Percentiles rank a stretch among this genome's conserved stretches.
These are phyloP conservation scores for Rhinoptilus africanus DNA, from an alignment of 2,113 vertebrate genomes.

Conservation along the genomic window DNA sequence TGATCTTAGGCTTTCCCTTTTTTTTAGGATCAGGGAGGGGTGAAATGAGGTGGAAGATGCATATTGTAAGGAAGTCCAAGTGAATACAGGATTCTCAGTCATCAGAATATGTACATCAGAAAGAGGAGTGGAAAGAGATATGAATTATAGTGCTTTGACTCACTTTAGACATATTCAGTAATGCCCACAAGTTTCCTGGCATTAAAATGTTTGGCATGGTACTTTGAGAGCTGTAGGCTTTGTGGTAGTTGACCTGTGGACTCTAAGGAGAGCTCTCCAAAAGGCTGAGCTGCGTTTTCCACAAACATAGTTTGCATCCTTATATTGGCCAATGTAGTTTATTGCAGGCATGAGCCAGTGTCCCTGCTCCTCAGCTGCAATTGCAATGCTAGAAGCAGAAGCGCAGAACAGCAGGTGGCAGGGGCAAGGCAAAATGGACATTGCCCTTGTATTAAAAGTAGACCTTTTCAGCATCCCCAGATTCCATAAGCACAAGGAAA, in stretches of 20 bases:
- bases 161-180: background rate
- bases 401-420: background rate
- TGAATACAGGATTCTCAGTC: background rate
- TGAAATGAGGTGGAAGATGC: background rate
- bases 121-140: background rate
- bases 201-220: background rate
- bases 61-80: background rate
- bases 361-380: background rate
- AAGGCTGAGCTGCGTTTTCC: background rate
- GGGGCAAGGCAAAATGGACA: background rate
- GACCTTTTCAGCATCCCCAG: background rate
- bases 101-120: background rate
- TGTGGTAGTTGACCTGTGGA: background rate
- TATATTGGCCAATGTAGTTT: rapidly evolving
- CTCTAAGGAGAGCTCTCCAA: background rate
- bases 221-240: background rate
- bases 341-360: background rate
- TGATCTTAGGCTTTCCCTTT: background rate
- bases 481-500: background rate
- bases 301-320: background rate
- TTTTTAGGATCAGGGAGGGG: background rate
- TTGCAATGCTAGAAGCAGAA: background rate
- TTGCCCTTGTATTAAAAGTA: background rate
- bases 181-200: background rate
- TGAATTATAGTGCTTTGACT: background rate